These are phyloP conservation scores for Pachyrhynchus sulphureomaculatus DNA, from an alignment of 1,140 invertebrate genomes.

Conservation along the genomic window DNA sequence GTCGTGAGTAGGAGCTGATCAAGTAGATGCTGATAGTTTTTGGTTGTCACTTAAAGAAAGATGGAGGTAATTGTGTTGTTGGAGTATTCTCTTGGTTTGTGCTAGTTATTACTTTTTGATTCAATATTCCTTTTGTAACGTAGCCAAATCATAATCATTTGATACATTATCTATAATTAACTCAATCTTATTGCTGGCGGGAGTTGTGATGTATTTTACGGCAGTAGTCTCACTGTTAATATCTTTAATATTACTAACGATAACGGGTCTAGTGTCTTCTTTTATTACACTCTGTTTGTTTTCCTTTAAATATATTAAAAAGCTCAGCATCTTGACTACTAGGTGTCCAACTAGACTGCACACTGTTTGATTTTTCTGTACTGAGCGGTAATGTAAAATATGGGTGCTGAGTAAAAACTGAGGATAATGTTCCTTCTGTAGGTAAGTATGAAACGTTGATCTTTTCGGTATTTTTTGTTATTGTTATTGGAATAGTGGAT, in stretches of 20 bases:
- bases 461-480: neutral
- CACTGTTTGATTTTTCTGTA: neutral
- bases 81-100: neutral
- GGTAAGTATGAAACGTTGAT: neutral
- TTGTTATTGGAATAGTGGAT: neutral
- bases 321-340: slow-evolving; percentile 1
- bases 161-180: neutral
- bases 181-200: neutral
- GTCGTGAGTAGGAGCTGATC: slow-evolving; percentile 41
- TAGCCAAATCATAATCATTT: neutral
- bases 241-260: neutral
- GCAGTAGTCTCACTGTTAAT: neutral
- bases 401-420: neutral
- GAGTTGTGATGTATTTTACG: neutral
- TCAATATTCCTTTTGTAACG: neutral
- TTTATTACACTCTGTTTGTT: neutral
- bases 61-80: slow-evolving; percentile 9
- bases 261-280: too few relatives aligned
- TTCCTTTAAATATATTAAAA: slow-evolving; percentile 5
- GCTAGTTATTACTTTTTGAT: neutral
- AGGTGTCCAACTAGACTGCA: neutral
- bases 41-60: slow-evolving; percentile 18
- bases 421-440: too few relatives aligned
- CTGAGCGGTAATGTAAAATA: neutral
- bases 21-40: slow-evolving; percentile 27